A percentile compares a stretch with the other conserved stretches of the same genome.
Conservation (phyloP, 2,113 vertebrate genomes). For the Psilopogon haemacephalus region DNA sequence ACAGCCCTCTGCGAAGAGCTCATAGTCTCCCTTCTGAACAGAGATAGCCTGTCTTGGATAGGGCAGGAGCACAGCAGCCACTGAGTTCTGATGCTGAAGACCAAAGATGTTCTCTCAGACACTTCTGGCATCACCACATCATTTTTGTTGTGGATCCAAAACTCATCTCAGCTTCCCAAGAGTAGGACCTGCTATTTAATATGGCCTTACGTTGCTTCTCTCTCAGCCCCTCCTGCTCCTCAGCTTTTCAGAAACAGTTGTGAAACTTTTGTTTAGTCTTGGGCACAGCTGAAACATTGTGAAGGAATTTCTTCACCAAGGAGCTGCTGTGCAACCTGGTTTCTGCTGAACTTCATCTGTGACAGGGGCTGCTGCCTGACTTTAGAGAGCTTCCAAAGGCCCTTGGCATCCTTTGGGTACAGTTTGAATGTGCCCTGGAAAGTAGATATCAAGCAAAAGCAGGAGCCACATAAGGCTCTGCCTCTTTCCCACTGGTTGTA, state of each 20-base stretch:
- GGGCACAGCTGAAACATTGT: no score
- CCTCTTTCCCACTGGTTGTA: neutral
- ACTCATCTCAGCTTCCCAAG: no score
- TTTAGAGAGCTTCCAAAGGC: constrained; percentile 17
- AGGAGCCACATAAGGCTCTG: neutral
- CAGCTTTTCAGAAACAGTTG: no score
- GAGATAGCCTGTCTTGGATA: neutral
- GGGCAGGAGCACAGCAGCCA: neutral
- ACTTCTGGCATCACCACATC: neutral
- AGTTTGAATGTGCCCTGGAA: neutral
- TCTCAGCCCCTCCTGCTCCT: no score
- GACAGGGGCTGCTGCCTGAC: neutral
- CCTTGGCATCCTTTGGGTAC: constrained; percentile 18
- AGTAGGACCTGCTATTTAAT: no score
- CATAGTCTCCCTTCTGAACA: neutral
- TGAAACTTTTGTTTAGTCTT: no score
- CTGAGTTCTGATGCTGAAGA: neutral
- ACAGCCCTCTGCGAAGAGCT: neutral
- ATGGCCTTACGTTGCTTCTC: no score
- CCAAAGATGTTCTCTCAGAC: neutral
- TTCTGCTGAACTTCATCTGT: no score
- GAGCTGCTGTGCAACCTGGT: no score
- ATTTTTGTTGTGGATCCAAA: no score
- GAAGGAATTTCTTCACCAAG: no score
- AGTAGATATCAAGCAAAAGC: constrained; percentile 10